These are phyloP conservation scores for Oreohelix idahoensis DNA, from an alignment of 1,140 invertebrate genomes.

Conservation along the genomic window DNA sequence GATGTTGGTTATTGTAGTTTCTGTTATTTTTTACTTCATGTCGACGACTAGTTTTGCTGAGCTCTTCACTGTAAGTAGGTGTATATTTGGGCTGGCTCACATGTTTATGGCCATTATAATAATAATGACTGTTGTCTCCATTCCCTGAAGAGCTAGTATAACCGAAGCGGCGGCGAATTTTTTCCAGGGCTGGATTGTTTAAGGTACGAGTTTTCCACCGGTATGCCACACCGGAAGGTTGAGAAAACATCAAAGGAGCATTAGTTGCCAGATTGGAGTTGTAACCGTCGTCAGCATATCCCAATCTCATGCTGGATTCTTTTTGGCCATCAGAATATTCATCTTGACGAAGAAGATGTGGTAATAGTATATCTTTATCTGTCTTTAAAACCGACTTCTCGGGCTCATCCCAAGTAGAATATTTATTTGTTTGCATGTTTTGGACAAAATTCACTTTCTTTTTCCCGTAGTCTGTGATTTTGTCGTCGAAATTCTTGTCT, in stretches of 20 bases:
- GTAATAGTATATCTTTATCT: neutral
- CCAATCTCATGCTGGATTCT: neutral
- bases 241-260: neutral
- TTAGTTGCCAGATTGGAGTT: neutral
- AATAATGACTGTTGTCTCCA: neutral
- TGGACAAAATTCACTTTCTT: neutral
- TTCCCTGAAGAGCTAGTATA: neutral
- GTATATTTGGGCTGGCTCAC: no score
- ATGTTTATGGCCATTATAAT: no score
- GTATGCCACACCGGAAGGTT: neutral
- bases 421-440: neutral
- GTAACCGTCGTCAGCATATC: neutral
- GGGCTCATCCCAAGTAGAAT: neutral
- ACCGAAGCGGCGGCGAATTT: neutral
- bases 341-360: neutral
- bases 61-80: neutral
- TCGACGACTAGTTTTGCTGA: neutral
- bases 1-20: neutral
- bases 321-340: neutral
- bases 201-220: neutral
- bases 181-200: neutral
- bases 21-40: neutral
- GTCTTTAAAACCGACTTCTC: neutral
- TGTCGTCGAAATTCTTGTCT: neutral
- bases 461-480: neutral